Evolutionary conservation across 2,113 vertebrate genomes (phyloP), one percentile per base, ranked within the genome.

Genomic region (Scopus umbretta): DNA sequence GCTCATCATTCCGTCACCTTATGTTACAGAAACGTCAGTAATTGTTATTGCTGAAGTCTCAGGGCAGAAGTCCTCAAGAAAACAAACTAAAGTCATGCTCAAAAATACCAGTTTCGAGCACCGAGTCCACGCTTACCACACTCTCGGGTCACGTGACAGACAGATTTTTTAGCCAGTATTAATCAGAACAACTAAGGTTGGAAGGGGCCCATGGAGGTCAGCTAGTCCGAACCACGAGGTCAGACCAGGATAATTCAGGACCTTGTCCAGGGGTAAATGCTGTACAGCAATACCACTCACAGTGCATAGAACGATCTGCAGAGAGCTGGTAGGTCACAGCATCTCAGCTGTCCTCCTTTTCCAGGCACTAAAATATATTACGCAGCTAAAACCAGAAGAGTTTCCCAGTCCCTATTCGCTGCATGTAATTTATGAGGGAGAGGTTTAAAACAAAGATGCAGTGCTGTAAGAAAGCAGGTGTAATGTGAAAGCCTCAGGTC

Each of bases 131-230:
- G 2, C 42, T 66, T 66, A 14, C 13, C 52, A 38, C 26, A 3
- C 59, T 32, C 30, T 32, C 32, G 47, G 68, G 47, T 26, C 11
- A 38, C 0, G 0, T 2, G 10, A 26, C 2, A 55, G 9, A 23
- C 11, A 43, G 29, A 52, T 73, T 81, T 52, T 49, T 53, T 38
- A 47, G 34, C 47, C 22, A 42, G 22, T 21, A 26, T 38, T 19
- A 34, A 13, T 62, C 32, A 81, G 32, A 70, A 55, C 34, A 55
- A 29, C 27, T 18, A 47, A 71, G 52, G 47, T 12, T 81, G 70
- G 47, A 88, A 86, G 55, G 23, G 26, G 27, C 38, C 49, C n/a
- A 27, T 23, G 59, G 14, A 53, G 22, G 25, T 72, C 59, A 73
- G 0, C 36, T 34, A 27, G 21, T 11, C 32, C 7, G 3, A 86